Conservation (phyloP, 2,113 vertebrate species). For the Catharus fuscescens region DNA sequence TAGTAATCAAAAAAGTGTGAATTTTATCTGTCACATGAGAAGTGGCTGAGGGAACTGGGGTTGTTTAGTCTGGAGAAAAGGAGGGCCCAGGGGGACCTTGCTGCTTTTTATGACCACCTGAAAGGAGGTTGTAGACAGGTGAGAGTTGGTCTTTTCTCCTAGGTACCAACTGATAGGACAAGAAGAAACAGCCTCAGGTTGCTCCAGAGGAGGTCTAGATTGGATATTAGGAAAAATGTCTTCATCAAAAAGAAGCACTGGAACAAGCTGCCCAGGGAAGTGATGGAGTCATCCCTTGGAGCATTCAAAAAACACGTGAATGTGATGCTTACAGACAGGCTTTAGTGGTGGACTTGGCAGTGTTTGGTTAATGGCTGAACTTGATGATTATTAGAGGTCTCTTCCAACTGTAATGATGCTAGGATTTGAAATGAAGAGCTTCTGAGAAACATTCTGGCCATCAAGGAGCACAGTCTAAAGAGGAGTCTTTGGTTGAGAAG, state of each 20-base stretch:
- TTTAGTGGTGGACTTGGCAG: background rate
- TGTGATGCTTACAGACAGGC: background rate
- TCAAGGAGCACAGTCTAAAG: background rate
- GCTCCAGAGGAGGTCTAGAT: background rate
- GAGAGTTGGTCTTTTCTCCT: background rate
- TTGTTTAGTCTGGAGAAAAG: background rate
- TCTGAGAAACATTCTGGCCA: background rate
- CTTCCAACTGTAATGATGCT: background rate
- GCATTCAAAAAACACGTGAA: rapidly evolving
- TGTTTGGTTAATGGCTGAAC: background rate
- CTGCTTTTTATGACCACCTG: background rate
- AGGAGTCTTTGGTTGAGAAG: background rate
- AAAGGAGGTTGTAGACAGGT: background rate
- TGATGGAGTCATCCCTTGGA: background rate
- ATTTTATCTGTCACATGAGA: background rate
- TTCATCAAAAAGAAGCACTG: background rate
- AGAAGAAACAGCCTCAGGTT: background rate
- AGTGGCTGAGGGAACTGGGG: background rate
- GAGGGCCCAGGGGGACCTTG: background rate
- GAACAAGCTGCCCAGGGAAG: background rate
- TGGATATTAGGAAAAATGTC: background rate
- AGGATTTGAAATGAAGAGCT: background rate
- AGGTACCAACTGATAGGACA: background rate
- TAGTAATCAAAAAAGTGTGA: background rate
- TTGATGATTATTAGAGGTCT: background rate